A percentile compares a stretch with the other conserved stretches of the same genome.
These are phyloP conservation scores for Tursiops truncatus DNA, from an alignment of 2,113 vertebrate genomes.

Conservation along the genomic window DNA sequence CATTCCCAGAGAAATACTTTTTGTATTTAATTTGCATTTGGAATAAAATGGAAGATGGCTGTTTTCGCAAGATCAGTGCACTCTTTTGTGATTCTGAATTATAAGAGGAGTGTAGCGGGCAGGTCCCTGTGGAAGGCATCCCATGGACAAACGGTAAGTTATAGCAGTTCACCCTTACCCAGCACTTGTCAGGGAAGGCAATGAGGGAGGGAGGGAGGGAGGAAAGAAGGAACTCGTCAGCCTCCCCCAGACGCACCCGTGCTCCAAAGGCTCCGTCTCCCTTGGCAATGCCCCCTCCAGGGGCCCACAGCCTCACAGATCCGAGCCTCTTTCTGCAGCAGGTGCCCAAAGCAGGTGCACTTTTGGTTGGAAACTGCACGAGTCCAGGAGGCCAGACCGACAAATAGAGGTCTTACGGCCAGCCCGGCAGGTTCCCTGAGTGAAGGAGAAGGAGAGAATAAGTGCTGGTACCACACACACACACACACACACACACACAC, in stretches of 20 bases:
- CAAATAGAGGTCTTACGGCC: fast-evolving
- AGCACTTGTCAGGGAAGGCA: too few relatives aligned
- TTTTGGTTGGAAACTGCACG: fast-evolving
- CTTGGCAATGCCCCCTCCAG: neutral
- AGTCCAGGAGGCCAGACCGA: neutral
- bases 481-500: fast-evolving
- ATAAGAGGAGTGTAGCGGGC: fast-evolving
- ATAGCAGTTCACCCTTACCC: neutral
- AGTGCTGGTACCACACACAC: neutral
- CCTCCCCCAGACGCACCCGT: neutral
- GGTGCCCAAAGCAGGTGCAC: fast-evolving
- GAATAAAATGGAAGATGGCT: neutral
- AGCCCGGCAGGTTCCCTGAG: neutral
- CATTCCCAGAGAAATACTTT: neutral
- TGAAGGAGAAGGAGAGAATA: neutral
- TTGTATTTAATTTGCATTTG: neutral
- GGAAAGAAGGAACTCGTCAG: neutral
- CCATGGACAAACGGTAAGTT: fast-evolving
- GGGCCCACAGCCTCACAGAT: fast-evolving
- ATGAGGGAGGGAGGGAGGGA: fast-evolving
- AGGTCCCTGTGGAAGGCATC: fast-evolving
- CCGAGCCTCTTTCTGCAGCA: fast-evolving
- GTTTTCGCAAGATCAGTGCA: fast-evolving
- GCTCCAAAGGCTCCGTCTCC: neutral
- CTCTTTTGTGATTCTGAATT: neutral